phyloP scores from a whole-genome alignment of 2,113 vertebrate genomes.

The Festucalex cinctus region DNA sequence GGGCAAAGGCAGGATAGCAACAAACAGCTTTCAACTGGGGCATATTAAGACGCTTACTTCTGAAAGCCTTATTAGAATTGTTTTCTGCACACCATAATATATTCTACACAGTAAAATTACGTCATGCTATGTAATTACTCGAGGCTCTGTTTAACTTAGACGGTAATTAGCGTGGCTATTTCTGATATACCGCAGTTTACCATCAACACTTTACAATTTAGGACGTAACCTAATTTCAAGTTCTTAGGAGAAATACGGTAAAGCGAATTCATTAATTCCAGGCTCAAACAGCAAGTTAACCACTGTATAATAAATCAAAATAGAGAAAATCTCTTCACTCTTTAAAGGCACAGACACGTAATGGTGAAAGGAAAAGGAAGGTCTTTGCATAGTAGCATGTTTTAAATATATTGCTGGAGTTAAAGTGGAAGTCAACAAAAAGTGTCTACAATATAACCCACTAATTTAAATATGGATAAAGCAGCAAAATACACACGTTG shows the following conservation, averaged over 20 bases:
- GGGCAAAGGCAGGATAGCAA: slow-evolving; percentile 6
- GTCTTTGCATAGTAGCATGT: background rate
- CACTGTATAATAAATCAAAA: background rate
- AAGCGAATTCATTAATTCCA: background rate
- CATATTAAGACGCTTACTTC: background rate
- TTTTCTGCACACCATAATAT: background rate
- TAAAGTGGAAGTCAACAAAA: too few species aligned
- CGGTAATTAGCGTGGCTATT: background rate
- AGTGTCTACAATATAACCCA: too few species aligned
- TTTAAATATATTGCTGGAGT: too few species aligned
- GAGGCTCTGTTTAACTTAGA: background rate
- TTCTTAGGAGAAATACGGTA: background rate
- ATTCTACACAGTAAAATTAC: background rate
- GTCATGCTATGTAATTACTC: background rate
- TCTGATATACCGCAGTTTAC: background rate
- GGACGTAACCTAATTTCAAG: background rate
- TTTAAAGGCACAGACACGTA: background rate
- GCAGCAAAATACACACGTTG: too few species aligned
- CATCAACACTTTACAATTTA: background rate
- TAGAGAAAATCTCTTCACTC: background rate
- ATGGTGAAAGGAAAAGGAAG: background rate
- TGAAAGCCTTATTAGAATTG: background rate
- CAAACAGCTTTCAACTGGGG: slow-evolving; percentile 1
- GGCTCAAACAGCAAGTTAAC: background rate
- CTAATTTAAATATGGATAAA: too few species aligned